Evolutionary conservation across 2,113 vertebrate genomes (phyloP), one percentile per base, ranked within the genome.

Genomic region (Numenius arquata): DNA sequence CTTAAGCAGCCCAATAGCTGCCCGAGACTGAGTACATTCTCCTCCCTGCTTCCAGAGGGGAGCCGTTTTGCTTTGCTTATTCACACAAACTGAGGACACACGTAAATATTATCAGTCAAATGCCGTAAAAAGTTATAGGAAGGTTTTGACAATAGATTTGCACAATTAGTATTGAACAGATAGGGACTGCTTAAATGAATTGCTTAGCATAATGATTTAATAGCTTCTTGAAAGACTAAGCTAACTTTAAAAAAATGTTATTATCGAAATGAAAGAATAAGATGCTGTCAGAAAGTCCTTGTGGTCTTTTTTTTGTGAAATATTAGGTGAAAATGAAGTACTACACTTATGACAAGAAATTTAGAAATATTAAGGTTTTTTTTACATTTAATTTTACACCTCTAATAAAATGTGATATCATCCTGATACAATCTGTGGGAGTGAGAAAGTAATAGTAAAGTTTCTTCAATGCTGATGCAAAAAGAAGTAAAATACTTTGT

Each of bases 21-120:
- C 27, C 45, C 11, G 2, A 53, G 34, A 66, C 8, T 56, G 1
- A 34, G 14, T 22, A 4, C 1, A 0, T 38, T 74, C 11, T 53
- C 11, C 20, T 67, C 45, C 4, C 29, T 61, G 8, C 17, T 85
- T 62, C 23, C 30, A 70, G 48, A 36, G 26, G 38, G 8, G 3
- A 58, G 14, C 3, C 23, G 16, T 87, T 11, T 70, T 30, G 18
- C 6, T 72, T 58, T 38, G 5, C 40, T 65, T 68, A 38, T 10
- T 36, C 25, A 45, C 15, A 38, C 2, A 55, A 38, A 27, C 22
- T 87, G 22, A 21, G 34, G 81, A 70, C 15, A 77, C 25, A 68
- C 6, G 4, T 56, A 45, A 68, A 74, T 48, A 53, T 14, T 58
- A 21, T 30, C 15, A 12, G 12, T 68, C 9, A 71, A 71, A 85